A percentile compares a stretch with the other conserved stretches of the same genome.
Evolutionary conservation across 1,140 invertebrate species (phyloP).

Genomic region (Heliconius melpomene): DNA sequence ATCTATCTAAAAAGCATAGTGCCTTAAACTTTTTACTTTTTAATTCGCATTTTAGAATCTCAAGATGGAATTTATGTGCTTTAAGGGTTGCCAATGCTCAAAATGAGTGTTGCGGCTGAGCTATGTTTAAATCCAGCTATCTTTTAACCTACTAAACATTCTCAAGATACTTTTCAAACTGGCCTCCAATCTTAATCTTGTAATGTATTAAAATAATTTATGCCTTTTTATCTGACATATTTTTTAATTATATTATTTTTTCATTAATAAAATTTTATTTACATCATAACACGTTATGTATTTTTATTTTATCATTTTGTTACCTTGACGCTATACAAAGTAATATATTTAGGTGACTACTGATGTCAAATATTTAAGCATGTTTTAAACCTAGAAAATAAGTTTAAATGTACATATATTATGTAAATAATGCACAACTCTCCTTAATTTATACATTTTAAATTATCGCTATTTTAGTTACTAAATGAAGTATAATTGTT

Average conservation of each 20-base stretch:
- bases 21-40: constrained; percentile 59
- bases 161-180: constrained; percentile 52
- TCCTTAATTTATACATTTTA: constrained; percentile 43
- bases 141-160: constrained; percentile 42
- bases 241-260: constrained; percentile 24
- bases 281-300: constrained; percentile 8
- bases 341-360: constrained; percentile 46
- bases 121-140: constrained; percentile 47
- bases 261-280: constrained; percentile 5
- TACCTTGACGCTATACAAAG: constrained; percentile 17
- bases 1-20: constrained; percentile 57
- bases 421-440: constrained; percentile 59
- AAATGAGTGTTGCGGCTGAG: constrained; percentile 63
- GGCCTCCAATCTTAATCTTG: constrained; percentile 40
- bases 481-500: constrained; percentile 28
- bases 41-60: constrained; percentile 66
- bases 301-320: constrained; percentile 18
- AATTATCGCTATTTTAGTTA: constrained; percentile 51
- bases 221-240: constrained; percentile 16
- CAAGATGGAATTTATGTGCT: constrained; percentile 57
- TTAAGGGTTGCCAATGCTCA: constrained; percentile 59
- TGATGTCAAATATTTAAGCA: constrained; percentile 53
- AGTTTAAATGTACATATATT: neutral
- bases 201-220: constrained; percentile 65
- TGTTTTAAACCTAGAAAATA: constrained; percentile 40